Conservation (phyloP, 2,888 invertebrate species). For the Timema cristinae region DNA sequence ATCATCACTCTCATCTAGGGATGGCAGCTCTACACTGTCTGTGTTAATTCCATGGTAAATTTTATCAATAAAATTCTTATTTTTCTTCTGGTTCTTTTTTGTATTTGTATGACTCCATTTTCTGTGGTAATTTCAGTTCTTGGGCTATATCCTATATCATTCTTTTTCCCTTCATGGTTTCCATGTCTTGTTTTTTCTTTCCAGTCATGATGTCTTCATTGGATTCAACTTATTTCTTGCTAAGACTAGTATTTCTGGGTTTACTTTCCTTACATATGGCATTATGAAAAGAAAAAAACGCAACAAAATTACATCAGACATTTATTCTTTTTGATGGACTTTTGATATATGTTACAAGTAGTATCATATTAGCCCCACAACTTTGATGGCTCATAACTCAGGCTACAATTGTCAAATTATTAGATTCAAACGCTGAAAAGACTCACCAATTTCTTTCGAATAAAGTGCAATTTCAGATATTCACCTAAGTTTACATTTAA, state of each 20-base stretch:
- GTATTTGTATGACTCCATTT: neutral
- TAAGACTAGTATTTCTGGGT: neutral
- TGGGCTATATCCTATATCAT: neutral
- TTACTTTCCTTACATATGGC: neutral
- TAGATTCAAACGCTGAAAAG: too few species aligned
- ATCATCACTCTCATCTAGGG: neutral
- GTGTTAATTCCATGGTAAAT: neutral
- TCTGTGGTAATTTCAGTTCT: constrained; percentile 1
- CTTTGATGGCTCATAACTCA: too few species aligned
- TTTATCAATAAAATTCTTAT: neutral
- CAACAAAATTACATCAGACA: too few species aligned
- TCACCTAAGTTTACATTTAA: too few species aligned
- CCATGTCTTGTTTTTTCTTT: neutral
- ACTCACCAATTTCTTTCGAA: too few species aligned
- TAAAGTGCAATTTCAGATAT: too few species aligned
- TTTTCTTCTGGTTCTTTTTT: neutral
- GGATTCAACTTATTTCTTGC: neutral
- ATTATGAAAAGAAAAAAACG: too few species aligned
- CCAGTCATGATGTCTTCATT: neutral
- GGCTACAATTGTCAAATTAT: too few species aligned
- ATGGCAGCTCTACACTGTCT: neutral
- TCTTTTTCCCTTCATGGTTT: constrained; percentile 4
- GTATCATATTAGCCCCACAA: too few species aligned
- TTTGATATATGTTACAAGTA: too few species aligned
- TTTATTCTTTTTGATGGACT: neutral